phyloP scores from a whole-genome alignment of 2,797 vertebrate species.

The Rhabdomys pumilio region DNA sequence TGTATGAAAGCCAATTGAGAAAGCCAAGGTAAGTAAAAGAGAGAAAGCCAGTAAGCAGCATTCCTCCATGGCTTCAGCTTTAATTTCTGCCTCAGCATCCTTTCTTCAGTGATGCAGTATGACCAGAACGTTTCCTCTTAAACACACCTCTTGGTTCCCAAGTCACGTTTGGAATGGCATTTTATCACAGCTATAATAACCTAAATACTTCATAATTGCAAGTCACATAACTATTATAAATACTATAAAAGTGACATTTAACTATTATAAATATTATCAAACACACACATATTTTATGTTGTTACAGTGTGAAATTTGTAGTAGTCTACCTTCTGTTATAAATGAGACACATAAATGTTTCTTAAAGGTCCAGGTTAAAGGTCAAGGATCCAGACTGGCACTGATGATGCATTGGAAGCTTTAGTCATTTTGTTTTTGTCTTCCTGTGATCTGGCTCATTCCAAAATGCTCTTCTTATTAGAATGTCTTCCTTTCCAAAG shows the following conservation, averaged over 20 bases:
- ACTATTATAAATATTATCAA: not conserved
- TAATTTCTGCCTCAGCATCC: not conserved
- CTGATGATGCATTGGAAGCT: too few relatives aligned
- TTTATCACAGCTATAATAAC: not conserved
- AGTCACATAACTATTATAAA: not conserved
- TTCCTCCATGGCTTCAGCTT: too few relatives aligned
- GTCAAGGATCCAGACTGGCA: fast-evolving
- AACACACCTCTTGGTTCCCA: not conserved
- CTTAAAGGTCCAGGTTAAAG: not conserved
- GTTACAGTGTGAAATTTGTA: not conserved
- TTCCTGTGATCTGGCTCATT: not conserved
- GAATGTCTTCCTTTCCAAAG: not conserved
- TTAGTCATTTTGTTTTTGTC: not conserved
- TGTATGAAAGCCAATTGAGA: not conserved
- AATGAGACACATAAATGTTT: not conserved
- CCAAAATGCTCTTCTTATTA: not conserved
- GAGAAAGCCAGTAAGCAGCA: not conserved
- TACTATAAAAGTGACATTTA: not conserved
- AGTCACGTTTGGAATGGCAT: not conserved
- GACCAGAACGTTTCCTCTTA: not conserved
- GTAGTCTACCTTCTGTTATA: not conserved
- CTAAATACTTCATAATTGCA: not conserved
- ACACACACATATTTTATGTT: not conserved
- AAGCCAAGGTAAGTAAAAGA: not conserved
- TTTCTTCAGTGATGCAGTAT: not conserved